Evolutionary conservation across 35 echinoderm and acorn worm species (phyloP).

Genomic region (Ptychodera flava): DNA sequence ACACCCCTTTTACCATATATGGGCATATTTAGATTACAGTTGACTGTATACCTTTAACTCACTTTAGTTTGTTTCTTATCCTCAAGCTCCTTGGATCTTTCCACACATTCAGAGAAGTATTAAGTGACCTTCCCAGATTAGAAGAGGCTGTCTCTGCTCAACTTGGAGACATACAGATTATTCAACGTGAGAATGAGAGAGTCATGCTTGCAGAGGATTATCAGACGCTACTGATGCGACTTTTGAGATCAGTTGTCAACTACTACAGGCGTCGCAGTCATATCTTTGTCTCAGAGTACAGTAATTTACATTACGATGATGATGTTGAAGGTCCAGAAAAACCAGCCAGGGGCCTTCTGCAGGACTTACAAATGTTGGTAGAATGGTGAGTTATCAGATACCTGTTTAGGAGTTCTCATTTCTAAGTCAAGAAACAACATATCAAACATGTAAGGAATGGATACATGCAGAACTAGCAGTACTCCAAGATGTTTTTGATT

Average conservation of each 20-base stretch:
- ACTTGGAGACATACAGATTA: not conserved
- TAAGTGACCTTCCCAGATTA: not conserved
- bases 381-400: not conserved
- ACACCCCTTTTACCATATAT: no score
- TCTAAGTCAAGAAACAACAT: no score
- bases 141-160: not conserved
- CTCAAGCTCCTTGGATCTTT: not conserved
- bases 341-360: not conserved
- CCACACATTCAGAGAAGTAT: not conserved
- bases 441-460: no score
- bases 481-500: no score
- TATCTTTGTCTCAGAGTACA: not conserved
- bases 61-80: no score
- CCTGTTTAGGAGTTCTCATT: no score
- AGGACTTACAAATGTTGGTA: not conserved
- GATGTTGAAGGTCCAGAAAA: not conserved
- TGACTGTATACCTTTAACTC: no score
- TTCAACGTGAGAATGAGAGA: not conserved
- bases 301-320: not conserved
- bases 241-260: not conserved
- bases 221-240: not conserved
- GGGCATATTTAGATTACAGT: no score
- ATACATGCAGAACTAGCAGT: no score
- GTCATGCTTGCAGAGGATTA: not conserved
- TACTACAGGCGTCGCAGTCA: not conserved